Base-by-base conservation (phyloP, 2,113 vertebrate genomes). In the Choloepus hoffmanni region DNA sequence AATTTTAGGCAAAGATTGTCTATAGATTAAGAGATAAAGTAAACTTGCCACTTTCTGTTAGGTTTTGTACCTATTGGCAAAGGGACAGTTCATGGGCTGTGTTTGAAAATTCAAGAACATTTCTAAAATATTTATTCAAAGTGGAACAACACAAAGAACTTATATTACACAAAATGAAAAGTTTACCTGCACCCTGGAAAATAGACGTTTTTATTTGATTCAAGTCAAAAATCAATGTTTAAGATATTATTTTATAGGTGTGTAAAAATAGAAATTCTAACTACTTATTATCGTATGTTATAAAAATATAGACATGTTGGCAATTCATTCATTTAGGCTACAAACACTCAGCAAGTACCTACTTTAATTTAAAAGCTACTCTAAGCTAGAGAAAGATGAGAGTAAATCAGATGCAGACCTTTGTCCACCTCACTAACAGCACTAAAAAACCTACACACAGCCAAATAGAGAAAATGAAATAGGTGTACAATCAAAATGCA, bases 1-100 rank as follows among this genome's bases (percentile, higher is more conserved):
- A 53, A 96, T 89, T 89, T 92, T 45, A 28, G 0, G 7, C 45
- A 84, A 74, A 94, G 67, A 67, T 84, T 95, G 74, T 55, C 9
- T 95, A 94, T 83, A 67, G 48, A 95, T 95, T 95, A 84, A 70
- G 18, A 93, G 40, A 92, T 87, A 96, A 90, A 68, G 26, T 24
- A 84, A 19, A 93, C 30, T 85, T 74, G 85, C 58, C 55, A 9
- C 2, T 82, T 96, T 96, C 3, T 93, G 50, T 36, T 79, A 77
- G 16, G 26, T 53, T 67, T 84, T 60, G 68, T 96, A 74, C 55
- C 62, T 92, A 4, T 74, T 92, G 60, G 9, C 36, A 86, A 90
- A 90, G 30, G n/a, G 58, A 90, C 50, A 81, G 24, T 63, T 55
- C 58, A 43, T 43, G 43, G 60, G 36, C 36, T 36, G 36, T 85